Evolutionary conservation across 2,888 invertebrate genomes (phyloP).

Genomic region (Lepeophtheirus nordmannii): DNA sequence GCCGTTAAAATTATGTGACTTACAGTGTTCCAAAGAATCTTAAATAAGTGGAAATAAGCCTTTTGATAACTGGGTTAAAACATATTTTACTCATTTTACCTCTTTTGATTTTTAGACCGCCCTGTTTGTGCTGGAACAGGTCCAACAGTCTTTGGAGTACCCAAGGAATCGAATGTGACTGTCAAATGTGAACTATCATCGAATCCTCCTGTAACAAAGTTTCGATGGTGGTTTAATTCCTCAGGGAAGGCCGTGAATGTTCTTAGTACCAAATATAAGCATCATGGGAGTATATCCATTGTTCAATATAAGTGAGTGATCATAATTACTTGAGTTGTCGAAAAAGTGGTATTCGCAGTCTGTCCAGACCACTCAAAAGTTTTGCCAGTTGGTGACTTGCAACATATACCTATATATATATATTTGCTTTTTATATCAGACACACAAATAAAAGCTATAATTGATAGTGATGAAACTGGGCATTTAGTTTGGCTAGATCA

Average conservation of each 20-base stretch:
- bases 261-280: neutral
- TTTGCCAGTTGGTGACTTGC: too few species aligned
- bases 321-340: neutral
- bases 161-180: neutral
- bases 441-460: too few species aligned
- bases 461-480: too few species aligned
- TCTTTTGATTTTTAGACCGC: neutral
- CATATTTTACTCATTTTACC: too few species aligned
- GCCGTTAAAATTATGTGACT: too few species aligned
- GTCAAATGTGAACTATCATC: neutral
- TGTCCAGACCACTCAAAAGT: neutral
- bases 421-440: too few species aligned
- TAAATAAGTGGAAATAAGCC: too few species aligned
- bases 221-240: constrained; percentile 4
- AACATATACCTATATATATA: too few species aligned
- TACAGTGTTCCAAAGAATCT: too few species aligned
- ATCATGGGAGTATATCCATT: neutral
- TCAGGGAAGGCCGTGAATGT: neutral
- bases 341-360: neutral
- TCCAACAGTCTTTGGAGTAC: neutral
- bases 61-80: too few species aligned
- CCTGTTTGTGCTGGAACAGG: neutral
- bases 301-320: neutral
- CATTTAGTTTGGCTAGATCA: too few species aligned
- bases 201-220: neutral